Percentiles rank a stretch among this genome's conserved stretches.
Conservation (phyloP, 2,113 vertebrate genomes). For the Strix aluco region DNA sequence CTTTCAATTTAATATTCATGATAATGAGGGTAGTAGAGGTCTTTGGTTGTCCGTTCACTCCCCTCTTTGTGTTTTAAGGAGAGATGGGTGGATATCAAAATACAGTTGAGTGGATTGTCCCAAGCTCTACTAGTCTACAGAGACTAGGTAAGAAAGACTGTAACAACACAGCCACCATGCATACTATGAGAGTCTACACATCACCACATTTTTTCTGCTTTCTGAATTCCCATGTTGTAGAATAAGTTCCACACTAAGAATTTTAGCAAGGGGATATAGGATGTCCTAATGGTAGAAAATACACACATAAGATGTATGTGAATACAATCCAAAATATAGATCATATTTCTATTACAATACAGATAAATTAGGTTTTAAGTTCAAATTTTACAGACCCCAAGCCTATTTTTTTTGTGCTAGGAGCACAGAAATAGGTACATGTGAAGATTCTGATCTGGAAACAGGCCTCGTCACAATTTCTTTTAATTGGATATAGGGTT, state of each 20-base stretch:
- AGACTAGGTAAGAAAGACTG: not conserved
- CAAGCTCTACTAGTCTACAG: not conserved
- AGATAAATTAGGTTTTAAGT: not conserved
- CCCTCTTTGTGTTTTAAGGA: not conserved
- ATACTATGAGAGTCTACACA: not conserved
- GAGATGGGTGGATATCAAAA: not conserved
- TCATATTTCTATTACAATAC: not conserved
- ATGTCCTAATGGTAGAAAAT: not conserved
- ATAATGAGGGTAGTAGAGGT: not conserved
- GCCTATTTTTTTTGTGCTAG: not conserved
- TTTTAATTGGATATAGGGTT: not conserved
- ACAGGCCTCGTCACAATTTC: not conserved
- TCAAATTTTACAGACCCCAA: not conserved
- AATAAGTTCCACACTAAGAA: not conserved
- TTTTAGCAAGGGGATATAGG: not conserved
- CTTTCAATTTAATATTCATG: not conserved
- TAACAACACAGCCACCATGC: not conserved
- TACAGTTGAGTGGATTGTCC: not conserved
- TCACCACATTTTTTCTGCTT: not conserved
- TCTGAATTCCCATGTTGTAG: not conserved
- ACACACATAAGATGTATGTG: not conserved
- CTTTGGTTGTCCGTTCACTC: not conserved
- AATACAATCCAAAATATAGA: not conserved
- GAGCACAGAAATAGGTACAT: not conserved
- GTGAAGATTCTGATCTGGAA: not conserved